These are phyloP conservation scores for Peucedramus taeniatus DNA, from an alignment of 2,113 vertebrate genomes.

Conservation along the genomic window DNA sequence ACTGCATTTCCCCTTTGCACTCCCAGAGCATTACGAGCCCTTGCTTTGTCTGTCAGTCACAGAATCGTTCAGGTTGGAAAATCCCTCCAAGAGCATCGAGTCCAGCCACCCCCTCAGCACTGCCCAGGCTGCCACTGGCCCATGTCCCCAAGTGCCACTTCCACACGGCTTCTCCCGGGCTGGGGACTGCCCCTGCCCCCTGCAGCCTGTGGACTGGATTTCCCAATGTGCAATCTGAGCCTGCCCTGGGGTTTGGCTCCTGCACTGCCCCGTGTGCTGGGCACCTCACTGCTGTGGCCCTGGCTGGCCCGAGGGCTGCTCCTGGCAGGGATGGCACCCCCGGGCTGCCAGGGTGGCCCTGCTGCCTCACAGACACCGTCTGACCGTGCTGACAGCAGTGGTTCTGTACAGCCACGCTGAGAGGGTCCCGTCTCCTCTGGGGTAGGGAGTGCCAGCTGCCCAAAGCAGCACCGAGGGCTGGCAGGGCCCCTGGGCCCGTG, in stretches of 20 bases:
- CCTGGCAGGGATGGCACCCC: neutral
- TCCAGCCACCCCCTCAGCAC: neutral
- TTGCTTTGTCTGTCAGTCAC: neutral
- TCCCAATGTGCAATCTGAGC: fast-evolving
- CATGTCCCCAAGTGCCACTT: neutral
- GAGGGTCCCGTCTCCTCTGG: neutral
- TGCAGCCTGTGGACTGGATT: neutral
- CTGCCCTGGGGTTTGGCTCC: neutral
- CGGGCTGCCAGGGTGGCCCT: fast-evolving
- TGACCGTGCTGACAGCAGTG: fast-evolving
- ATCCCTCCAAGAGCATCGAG: neutral
- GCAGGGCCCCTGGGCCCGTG: neutral
- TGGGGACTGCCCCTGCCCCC: fast-evolving
- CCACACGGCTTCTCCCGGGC: fast-evolving
- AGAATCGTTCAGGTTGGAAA: too few relatives aligned
- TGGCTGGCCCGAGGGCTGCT: neutral
- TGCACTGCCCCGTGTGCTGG: fast-evolving
- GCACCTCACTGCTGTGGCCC: fast-evolving
- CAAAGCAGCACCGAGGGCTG: neutral
- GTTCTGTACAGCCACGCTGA: fast-evolving
- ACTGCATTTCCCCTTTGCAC: neutral
- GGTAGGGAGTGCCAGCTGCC: neutral
- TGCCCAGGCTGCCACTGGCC: neutral
- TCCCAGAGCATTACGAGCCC: neutral
- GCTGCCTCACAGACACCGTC: neutral